A percentile compares a stretch with the other conserved stretches of the same genome.
Evolutionary conservation across 1,140 invertebrate genomes (phyloP).

Genomic region (Agrypnia vestita): DNA sequence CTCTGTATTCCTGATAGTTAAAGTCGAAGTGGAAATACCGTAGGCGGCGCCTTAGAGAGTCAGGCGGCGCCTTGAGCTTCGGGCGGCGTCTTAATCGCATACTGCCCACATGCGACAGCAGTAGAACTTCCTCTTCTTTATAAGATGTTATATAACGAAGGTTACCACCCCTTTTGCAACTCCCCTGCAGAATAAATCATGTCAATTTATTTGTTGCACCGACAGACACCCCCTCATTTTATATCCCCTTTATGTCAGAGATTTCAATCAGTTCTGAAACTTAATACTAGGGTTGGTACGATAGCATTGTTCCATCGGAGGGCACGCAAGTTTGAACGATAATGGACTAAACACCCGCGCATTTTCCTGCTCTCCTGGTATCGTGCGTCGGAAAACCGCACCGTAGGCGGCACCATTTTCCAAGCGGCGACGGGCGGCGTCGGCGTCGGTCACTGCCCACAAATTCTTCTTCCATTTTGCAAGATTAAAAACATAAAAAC

Average conservation of each 20-base stretch:
- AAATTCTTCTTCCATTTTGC: neutral
- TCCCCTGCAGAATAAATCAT: neutral
- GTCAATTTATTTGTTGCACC: neutral
- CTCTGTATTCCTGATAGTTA: constrained; percentile 22
- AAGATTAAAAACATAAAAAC: neutral
- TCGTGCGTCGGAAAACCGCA: constrained; percentile 13
- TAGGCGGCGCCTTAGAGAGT: constrained; percentile 38
- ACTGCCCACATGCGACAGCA: constrained; percentile 12
- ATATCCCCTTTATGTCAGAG: constrained; percentile 5
- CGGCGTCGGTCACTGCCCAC: constrained; percentile 21
- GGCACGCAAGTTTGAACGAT: constrained; percentile 1
- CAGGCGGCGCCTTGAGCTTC: too few relatives aligned
- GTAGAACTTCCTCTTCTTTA: constrained; percentile 5
- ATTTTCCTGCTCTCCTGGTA: constrained; percentile 23
- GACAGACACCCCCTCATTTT: neutral
- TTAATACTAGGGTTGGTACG: constrained; percentile 4
- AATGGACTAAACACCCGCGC: constrained; percentile 13
- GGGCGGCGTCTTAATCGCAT: constrained; percentile 27
- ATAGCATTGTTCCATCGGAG: constrained; percentile 6
- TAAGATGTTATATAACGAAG: neutral
- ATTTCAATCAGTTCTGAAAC: constrained; percentile 1
- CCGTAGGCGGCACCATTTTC: constrained; percentile 36
- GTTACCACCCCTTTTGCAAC: constrained; percentile 29
- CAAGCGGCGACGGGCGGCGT: constrained; percentile 22
- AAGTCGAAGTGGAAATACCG: constrained; percentile 35